Percentiles rank a stretch among this genome's conserved stretches.
Evolutionary conservation across 2,888 invertebrate genomes (phyloP).

Genomic region (Drosophila picticornis): DNA sequence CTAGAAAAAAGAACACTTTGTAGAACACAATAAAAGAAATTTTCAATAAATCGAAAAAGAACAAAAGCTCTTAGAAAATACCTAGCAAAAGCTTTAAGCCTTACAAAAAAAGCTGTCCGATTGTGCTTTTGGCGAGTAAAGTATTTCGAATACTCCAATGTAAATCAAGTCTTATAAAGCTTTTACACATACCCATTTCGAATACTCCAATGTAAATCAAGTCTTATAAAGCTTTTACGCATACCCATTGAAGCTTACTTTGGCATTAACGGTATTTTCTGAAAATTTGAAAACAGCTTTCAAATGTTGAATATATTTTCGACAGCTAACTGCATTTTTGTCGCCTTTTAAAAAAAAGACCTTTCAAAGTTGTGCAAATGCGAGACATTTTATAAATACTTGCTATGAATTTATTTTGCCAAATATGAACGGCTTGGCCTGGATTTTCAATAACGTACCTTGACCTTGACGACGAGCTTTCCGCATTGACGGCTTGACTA

Average conservation of each 20-base stretch:
- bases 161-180: neutral
- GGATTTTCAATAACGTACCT: neutral
- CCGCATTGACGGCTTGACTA: neutral
- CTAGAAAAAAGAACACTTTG: constrained; percentile 35
- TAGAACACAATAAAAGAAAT: constrained; percentile 23
- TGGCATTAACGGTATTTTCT: neutral
- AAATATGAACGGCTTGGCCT: neutral
- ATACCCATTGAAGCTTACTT: neutral
- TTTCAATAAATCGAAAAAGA: constrained; percentile 15
- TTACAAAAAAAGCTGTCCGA: neutral
- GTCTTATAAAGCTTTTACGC: neutral
- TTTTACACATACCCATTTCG: neutral
- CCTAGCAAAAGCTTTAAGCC: neutral
- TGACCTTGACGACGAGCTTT: neutral
- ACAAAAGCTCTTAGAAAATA: neutral
- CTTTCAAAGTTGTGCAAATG: too few relatives aligned
- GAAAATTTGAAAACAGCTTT: neutral
- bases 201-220: too few relatives aligned
- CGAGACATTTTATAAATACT: too few relatives aligned
- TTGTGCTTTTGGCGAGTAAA: neutral
- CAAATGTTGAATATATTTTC: neutral
- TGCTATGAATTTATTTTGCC: neutral
- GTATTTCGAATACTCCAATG: neutral
- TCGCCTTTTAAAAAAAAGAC: neutral
- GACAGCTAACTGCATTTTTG: neutral